phyloP scores from a whole-genome alignment of 2,113 vertebrate species.

The Columba janthina region DNA sequence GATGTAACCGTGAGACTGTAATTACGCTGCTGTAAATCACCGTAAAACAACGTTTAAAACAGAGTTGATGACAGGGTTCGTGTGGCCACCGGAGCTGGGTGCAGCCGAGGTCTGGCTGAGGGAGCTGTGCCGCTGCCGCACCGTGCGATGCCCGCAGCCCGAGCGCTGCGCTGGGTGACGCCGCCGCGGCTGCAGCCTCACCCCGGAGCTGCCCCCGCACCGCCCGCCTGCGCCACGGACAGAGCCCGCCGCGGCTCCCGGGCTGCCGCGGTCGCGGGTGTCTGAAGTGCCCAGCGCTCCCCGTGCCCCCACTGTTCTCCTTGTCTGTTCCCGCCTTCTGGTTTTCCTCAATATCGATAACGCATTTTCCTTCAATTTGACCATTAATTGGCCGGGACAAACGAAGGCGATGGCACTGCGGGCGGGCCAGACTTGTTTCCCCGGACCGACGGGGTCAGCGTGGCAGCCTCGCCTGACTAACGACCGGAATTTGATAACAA shows the following conservation, averaged over 20 bases:
- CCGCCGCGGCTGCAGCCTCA: background rate
- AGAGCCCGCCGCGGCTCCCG: background rate
- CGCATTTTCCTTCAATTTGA: background rate
- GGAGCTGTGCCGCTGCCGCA: background rate
- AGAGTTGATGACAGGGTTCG: no score
- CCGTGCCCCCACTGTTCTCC: no score
- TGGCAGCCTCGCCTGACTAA: background rate
- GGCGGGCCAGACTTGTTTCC: no score
- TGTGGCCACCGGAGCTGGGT: background rate
- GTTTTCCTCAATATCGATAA: fast-evolving
- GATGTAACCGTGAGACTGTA: background rate
- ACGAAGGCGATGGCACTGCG: fast-evolving
- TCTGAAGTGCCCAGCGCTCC: no score
- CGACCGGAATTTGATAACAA: no score
- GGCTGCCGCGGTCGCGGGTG: background rate
- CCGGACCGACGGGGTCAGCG: background rate
- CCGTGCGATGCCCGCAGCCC: no score
- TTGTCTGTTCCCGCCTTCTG: background rate
- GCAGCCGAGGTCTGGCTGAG: no score
- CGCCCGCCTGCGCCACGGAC: no score
- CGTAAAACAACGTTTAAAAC: fast-evolving
- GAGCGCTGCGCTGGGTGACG: background rate
- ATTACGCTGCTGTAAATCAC: background rate
- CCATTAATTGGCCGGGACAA: fast-evolving
- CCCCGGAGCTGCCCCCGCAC: background rate